phyloP scores from a whole-genome alignment of 2,797 vertebrate species.

The Dendrocincla tyrannina region DNA sequence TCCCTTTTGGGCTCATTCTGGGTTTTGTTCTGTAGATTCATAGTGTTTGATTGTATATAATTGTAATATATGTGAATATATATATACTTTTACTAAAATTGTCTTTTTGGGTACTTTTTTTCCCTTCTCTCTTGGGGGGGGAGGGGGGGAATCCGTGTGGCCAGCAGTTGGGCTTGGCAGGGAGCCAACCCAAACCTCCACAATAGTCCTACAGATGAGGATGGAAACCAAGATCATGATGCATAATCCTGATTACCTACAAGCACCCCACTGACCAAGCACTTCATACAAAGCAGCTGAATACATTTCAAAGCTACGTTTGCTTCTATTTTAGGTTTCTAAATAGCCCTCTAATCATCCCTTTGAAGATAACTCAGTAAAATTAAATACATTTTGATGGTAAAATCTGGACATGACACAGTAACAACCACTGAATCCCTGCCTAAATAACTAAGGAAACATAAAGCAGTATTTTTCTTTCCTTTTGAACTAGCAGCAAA shows the following conservation, averaged over 20 bases:
- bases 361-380: slow-evolving; percentile 8
- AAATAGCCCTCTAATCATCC: neutral
- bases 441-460: neutral
- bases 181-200: too few species aligned
- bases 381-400: neutral
- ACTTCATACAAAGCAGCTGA: neutral
- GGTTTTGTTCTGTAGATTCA: too few species aligned
- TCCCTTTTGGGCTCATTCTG: too few species aligned
- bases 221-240: neutral
- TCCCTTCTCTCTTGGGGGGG: too few species aligned
- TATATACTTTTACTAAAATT: too few species aligned
- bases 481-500: neutral
- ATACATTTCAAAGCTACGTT: neutral
- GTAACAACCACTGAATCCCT: neutral
- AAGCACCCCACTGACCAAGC: neutral
- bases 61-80: too few species aligned
- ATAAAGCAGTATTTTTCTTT: neutral
- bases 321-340: neutral
- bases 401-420: neutral
- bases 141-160: too few species aligned
- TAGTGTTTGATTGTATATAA: too few species aligned
- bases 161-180: too few species aligned
- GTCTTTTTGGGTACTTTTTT: too few species aligned
- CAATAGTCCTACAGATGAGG: neutral
- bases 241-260: neutral